Conservation (phyloP, 2,888 invertebrate genomes). For the Agriopis marginaria region DNA sequence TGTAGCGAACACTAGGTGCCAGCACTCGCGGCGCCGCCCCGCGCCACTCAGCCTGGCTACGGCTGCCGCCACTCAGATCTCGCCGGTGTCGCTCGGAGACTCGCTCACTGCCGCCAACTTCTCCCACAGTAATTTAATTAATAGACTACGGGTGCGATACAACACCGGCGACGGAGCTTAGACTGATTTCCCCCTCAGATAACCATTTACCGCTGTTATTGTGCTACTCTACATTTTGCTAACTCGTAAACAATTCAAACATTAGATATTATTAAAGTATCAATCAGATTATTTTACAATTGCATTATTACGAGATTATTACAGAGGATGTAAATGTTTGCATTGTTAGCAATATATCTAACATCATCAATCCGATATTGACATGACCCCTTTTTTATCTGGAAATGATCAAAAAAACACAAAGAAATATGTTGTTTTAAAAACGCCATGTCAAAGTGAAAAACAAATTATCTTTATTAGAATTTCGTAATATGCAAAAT, state of each 20-base stretch:
- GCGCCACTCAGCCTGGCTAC: conserved; percentile 41
- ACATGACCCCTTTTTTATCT: too few species aligned
- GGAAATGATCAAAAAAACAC: neutral
- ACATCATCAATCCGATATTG: too few species aligned
- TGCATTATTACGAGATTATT: neutral
- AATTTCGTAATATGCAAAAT: conserved; percentile 40
- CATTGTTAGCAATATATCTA: neutral
- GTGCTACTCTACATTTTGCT: conserved; percentile 72
- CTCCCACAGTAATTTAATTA: conserved; percentile 80
- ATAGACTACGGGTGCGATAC: conserved; percentile 67
- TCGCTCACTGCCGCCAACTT: conserved; percentile 62
- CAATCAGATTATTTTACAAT: conserved; percentile 10
- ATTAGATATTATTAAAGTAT: conserved; percentile 33
- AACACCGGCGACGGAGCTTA: conserved; percentile 66
- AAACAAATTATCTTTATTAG: conserved; percentile 34
- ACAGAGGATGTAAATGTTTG: neutral
- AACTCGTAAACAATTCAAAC: conserved; percentile 50
- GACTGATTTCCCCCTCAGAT: conserved; percentile 80
- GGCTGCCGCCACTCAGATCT: conserved; percentile 27
- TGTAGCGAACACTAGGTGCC: conserved; percentile 64
- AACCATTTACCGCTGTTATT: conserved; percentile 80
- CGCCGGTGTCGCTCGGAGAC: conserved; percentile 45
- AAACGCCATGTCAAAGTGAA: conserved; percentile 1
- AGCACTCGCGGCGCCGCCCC: conserved; percentile 28
- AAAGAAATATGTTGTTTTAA: neutral